phyloP scores from a whole-genome alignment of 2,888 invertebrate species.

The Andrena hattorfiana region DNA sequence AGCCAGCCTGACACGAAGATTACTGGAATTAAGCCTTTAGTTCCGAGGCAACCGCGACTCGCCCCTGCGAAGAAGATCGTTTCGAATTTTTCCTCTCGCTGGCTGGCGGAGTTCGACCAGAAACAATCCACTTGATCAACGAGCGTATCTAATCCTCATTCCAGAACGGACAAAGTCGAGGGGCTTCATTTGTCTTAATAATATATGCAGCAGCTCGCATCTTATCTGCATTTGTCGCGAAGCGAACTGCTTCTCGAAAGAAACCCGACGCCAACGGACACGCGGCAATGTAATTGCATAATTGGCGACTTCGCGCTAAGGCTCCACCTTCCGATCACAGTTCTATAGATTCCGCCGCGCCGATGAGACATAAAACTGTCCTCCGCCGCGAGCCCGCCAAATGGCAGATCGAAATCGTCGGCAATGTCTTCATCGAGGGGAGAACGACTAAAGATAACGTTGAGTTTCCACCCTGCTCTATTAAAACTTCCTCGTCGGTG shows the following conservation, averaged over 20 bases:
- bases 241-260: not conserved
- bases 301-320: conserved; percentile 65
- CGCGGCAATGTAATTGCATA: conserved; percentile 78
- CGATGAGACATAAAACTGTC: conserved; percentile 61
- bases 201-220: not conserved
- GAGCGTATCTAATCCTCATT: not conserved
- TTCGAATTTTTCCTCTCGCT: conserved; percentile 17
- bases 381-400: conserved; percentile 23
- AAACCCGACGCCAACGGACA: conserved; percentile 38
- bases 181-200: not conserved
- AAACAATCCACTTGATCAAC: conserved; percentile 15
- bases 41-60: conserved; percentile 63
- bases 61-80: conserved; percentile 46
- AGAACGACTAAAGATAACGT: conserved; percentile 51
- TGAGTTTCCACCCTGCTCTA: conserved; percentile 28
- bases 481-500: conserved; percentile 46
- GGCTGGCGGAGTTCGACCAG: conserved; percentile 17
- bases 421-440: conserved; percentile 62
- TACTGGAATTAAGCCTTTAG: conserved; percentile 82
- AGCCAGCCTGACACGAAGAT: conserved; percentile 83
- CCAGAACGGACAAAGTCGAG: not conserved
- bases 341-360: conserved; percentile 33
- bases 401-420: conserved; percentile 51
- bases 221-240: not conserved
- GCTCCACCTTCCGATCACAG: conserved; percentile 18